Evolutionary conservation across 2,797 vertebrate species (phyloP).

Genomic region (Neosalanx taihuensis): DNA sequence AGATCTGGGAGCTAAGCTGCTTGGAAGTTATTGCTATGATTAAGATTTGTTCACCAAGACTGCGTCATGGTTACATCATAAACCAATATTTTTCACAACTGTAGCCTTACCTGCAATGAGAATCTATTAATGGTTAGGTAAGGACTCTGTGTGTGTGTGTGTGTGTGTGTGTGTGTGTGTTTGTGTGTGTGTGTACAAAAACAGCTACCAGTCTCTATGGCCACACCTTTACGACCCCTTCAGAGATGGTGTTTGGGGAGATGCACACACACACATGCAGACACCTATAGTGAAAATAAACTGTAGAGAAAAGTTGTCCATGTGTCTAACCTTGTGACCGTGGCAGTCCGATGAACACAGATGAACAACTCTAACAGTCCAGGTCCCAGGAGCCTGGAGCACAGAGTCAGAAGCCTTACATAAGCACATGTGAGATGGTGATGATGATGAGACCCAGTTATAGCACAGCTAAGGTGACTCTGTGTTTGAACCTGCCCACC

Average conservation of each 20-base stretch:
- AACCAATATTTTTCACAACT: slow-evolving; percentile 26
- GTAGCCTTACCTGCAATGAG: not conserved
- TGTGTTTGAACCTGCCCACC: not conserved
- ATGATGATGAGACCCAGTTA: not conserved
- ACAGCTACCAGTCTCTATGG: slow-evolving; percentile 31
- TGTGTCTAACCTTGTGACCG: no score
- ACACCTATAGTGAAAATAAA: not conserved
- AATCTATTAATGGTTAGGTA: slow-evolving; percentile 41
- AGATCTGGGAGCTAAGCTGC: slow-evolving; percentile 27
- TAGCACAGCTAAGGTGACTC: no score
- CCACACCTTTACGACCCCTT: slow-evolving; percentile 50
- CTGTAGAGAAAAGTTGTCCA: not conserved
- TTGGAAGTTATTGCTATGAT: slow-evolving; percentile 25
- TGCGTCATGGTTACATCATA: slow-evolving; percentile 23
- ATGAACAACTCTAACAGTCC: no score
- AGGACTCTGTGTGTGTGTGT: slow-evolving; percentile 10
- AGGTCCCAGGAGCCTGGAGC: no score
- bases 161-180: slow-evolving; percentile 24
- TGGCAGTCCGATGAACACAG: no score
- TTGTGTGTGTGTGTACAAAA: slow-evolving; percentile 33
- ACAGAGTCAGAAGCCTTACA: not conserved
- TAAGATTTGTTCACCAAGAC: slow-evolving; percentile 21
- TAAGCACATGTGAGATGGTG: not conserved
- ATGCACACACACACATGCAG: not conserved
- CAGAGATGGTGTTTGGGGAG: not conserved